Base-by-base conservation (phyloP, 2,797 vertebrate species). In the Sylvia borin region DNA sequence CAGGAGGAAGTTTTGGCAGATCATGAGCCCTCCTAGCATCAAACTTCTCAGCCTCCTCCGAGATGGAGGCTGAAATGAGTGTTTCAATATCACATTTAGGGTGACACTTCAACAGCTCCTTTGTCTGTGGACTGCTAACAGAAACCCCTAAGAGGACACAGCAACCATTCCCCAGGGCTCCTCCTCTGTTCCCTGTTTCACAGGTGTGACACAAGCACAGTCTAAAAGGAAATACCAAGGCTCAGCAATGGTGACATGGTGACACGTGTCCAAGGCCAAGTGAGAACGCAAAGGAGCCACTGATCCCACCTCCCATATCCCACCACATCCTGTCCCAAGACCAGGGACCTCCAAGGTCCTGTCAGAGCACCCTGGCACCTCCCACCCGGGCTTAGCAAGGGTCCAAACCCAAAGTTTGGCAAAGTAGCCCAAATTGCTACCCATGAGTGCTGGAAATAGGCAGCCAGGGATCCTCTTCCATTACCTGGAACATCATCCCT, bases 281-380 rank as follows among this genome's bases (percentile, higher is more conserved):
- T 6, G 34, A 51, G 48, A 82, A 48, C 0, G 0, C 4, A 45
- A n/a, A 67, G 67, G 36, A 66, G 11, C 12, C n/a, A 13, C 42
- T 4, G 5, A 48, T 64, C 25, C 38, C 75, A 74, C 25, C 36
- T 72, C 38, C 55, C 19, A 0, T 11, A 54, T 42, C 62, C 42
- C 51, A 13, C 24, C 48, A 38, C 1, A 0, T 18, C 17, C 45
- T 22, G 0, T 38, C 14, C 40, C 2, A 1, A 29, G 34, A 38
- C 24, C 8, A 0, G 29, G 10, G 66, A 20, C 48, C 5, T 2
- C 6, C 2, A 1, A 18, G 21, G 18, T 43, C 42, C 61, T 27
- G 53, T 14, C 65, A 83, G 15, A 61, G 34, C 15, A 26, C 6
- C 53, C 64, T n/a, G 64, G 11, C 45, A 77, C 66, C 67, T 24